Conservation (phyloP, 2,113 vertebrate genomes). For the Vicugna pacos region DNA sequence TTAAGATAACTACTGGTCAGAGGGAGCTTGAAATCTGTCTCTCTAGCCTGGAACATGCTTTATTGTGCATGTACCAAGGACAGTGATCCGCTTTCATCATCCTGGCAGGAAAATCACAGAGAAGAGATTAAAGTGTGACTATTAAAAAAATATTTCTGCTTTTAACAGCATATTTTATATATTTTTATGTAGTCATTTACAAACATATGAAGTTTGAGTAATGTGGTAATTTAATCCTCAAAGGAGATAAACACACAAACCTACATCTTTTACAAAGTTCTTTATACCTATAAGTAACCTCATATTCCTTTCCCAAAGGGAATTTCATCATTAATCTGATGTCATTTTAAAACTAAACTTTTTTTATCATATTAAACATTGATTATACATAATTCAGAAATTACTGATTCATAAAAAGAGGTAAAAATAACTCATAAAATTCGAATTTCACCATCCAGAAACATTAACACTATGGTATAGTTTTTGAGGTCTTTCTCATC, state of each 20-base stretch:
- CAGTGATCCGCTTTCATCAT: constrained; percentile 60
- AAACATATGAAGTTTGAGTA: not conserved
- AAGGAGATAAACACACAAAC: constrained; percentile 34
- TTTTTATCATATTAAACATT: not conserved
- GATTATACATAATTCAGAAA: not conserved
- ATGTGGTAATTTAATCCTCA: not conserved
- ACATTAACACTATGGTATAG: not conserved
- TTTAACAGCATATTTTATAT: not conserved
- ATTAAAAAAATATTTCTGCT: constrained; percentile 37
- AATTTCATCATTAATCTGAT: not conserved
- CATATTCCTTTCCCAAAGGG: not conserved
- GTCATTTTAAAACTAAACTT: constrained; percentile 17
- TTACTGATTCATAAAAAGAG: not conserved
- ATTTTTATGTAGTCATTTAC: not conserved
- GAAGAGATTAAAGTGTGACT: constrained; percentile 39
- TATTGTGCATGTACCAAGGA: constrained; percentile 32
- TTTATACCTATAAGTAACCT: not conserved
- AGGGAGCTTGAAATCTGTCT: constrained; percentile 65
- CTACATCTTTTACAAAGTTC: not conserved
- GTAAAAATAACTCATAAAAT: not conserved
- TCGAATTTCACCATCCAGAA: not conserved
- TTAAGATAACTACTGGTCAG: constrained; percentile 57
- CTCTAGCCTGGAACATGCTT: constrained; percentile 24
- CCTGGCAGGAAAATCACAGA: constrained; percentile 57
- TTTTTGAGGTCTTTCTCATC: not conserved